Evolutionary conservation across 2,797 vertebrate species (phyloP).

Genomic region (Crenuchus spilurus): DNA sequence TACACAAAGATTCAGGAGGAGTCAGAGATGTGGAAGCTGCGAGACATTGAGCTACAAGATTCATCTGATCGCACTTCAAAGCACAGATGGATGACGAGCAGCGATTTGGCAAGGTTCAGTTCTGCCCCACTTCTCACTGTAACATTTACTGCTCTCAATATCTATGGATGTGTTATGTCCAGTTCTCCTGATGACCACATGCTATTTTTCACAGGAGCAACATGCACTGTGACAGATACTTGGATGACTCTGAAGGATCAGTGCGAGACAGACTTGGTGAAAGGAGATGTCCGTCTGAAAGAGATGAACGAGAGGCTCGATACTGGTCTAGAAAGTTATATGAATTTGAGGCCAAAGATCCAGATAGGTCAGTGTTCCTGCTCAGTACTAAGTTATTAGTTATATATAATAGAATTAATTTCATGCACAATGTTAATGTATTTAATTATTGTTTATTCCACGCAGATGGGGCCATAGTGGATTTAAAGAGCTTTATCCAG

Average conservation of each 20-base stretch:
- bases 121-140: not conserved
- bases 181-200: conserved; percentile 21
- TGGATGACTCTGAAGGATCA: conserved; percentile 70
- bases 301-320: conserved; percentile 84
- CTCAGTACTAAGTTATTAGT: not conserved
- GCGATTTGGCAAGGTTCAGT: conserved; percentile 63
- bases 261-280: conserved; percentile 67
- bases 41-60: conserved; percentile 85
- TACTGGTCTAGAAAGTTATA: conserved; percentile 93
- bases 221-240: conserved; percentile 91
- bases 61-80: conserved; percentile 39
- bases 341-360: conserved; percentile 91
- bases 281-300: conserved; percentile 72
- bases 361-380: conserved; percentile 83
- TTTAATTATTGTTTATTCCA: not conserved
- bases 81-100: conserved; percentile 56
- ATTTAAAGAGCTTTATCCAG: conserved; percentile 96
- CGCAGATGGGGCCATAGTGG: conserved; percentile 97
- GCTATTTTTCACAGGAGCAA: conserved; percentile 71
- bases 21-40: conserved; percentile 94
- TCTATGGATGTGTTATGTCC: conserved; percentile 14
- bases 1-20: conserved; percentile 83
- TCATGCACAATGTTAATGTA: not conserved
- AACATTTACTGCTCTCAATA: conserved; percentile 36
- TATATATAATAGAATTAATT: not conserved